Conservation (phyloP, 2,113 vertebrate species). For the Formicarius rufipectus region DNA sequence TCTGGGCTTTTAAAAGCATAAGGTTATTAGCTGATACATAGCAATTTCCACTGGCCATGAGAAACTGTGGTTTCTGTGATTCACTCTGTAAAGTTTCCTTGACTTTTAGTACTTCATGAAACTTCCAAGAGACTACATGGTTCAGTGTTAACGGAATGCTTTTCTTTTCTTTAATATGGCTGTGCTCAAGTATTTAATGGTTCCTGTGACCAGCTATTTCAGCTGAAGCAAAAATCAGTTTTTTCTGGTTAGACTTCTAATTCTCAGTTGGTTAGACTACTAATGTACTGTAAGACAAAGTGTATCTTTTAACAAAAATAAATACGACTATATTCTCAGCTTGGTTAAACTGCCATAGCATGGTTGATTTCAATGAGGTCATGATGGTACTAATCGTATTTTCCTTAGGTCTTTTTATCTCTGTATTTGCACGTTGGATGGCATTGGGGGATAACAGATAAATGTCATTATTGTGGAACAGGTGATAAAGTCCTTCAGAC, state of each 20-base stretch:
- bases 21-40: not conserved
- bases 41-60: not conserved
- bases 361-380: not conserved
- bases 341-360: not conserved
- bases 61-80: not conserved
- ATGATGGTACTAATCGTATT: not conserved
- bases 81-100: not conserved
- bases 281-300: not conserved
- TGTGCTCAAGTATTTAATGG: not conserved
- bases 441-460: not conserved
- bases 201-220: not conserved
- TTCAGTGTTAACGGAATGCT: not conserved
- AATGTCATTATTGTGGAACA: not conserved
- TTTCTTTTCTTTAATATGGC: not conserved
- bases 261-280: not conserved
- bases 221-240: not conserved
- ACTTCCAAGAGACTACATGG: not conserved
- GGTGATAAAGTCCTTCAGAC: not conserved
- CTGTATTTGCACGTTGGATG: not conserved
- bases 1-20: not conserved
- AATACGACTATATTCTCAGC: not conserved
- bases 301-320: slow-evolving; percentile 1
- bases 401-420: not conserved
- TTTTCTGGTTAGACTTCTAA: not conserved
- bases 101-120: not conserved